Evolutionary conservation across 1,140 invertebrate species (phyloP).

Genomic region (Drosophila funebris): DNA sequence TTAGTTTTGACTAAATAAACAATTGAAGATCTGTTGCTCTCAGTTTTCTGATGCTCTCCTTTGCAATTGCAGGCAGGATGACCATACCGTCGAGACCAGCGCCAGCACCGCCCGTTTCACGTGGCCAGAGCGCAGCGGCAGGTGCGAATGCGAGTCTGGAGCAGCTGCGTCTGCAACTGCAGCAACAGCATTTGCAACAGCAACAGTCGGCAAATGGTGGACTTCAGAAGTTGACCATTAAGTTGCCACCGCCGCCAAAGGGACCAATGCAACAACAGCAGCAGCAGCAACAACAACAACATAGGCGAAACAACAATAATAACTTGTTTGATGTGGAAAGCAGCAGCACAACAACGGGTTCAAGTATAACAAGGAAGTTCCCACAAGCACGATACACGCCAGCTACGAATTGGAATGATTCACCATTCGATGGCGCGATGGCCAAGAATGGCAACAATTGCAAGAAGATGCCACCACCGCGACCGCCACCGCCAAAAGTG

Average conservation of each 20-base stretch:
- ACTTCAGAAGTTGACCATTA: slow-evolving; percentile 71
- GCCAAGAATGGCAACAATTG: slow-evolving; percentile 34
- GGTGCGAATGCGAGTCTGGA: slow-evolving; percentile 77
- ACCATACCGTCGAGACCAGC: slow-evolving; percentile 83
- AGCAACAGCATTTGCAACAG: slow-evolving; percentile 74
- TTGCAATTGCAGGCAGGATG: slow-evolving; percentile 54
- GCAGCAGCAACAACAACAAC: slow-evolving; percentile 20
- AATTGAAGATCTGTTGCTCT: not conserved
- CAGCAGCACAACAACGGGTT: slow-evolving; percentile 15
- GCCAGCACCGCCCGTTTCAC: slow-evolving; percentile 77
- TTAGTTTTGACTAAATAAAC: not conserved
- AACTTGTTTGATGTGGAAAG: slow-evolving; percentile 37
- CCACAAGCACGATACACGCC: slow-evolving; percentile 78
- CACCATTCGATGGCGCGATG: slow-evolving; percentile 54
- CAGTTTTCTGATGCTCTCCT: not conserved
- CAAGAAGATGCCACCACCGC: slow-evolving; percentile 77
- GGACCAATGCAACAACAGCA: slow-evolving; percentile 44
- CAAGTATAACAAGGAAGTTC: slow-evolving; percentile 76
- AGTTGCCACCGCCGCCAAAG: slow-evolving; percentile 75
- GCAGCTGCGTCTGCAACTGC: slow-evolving; percentile 71
- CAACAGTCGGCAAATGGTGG: slow-evolving; percentile 57
- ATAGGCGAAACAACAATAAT: slow-evolving; percentile 35
- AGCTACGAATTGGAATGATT: slow-evolving; percentile 78
- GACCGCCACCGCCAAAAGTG: slow-evolving; percentile 78
- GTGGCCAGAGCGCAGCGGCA: slow-evolving; percentile 67